These are phyloP conservation scores for Bombus pyrosoma DNA, from an alignment of 1,140 invertebrate species.

Conservation along the genomic window DNA sequence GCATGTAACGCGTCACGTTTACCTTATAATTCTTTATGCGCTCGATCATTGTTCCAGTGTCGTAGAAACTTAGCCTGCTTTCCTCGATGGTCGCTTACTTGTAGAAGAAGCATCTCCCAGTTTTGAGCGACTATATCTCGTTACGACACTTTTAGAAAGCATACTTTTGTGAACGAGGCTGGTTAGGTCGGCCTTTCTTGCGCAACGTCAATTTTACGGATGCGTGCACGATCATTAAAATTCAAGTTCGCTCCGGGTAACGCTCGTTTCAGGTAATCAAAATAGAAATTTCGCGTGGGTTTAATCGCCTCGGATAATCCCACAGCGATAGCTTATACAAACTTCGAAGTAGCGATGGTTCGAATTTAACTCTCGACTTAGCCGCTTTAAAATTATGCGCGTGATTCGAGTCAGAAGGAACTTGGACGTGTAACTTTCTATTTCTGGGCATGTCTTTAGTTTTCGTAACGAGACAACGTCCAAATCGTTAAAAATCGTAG, in stretches of 20 bases:
- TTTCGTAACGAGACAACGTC: background rate
- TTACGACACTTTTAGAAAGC: slow-evolving; percentile 2
- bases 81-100: no score
- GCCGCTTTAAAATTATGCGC: background rate
- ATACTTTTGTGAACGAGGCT: background rate
- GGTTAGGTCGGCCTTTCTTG: background rate
- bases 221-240: background rate
- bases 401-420: background rate
- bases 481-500: background rate
- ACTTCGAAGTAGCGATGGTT: background rate
- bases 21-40: background rate
- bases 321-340: background rate
- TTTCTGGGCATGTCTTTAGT: background rate
- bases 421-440: background rate
- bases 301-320: background rate
- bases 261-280: background rate
- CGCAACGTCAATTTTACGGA: background rate
- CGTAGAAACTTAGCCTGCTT: no score
- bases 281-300: slow-evolving; percentile 2
- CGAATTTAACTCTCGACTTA: background rate
- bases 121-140: background rate
- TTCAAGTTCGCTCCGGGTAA: background rate
- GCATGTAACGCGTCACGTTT: background rate
- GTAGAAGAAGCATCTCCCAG: no score
- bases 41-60: no score